Conservation (phyloP, 2,113 vertebrate species). For the Theristicus caerulescens region DNA sequence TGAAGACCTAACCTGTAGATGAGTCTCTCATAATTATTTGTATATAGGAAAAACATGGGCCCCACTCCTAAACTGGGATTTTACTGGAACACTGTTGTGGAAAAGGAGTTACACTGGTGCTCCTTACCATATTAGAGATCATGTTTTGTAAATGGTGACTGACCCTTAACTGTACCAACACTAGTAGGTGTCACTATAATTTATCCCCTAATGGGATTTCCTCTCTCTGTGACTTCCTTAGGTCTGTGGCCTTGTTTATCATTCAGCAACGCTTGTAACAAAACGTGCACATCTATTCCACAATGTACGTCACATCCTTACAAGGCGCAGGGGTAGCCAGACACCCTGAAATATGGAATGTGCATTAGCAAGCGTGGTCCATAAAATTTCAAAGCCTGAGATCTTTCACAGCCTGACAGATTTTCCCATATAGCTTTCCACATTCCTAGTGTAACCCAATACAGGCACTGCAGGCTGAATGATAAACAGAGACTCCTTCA, state of each 20-base stretch:
- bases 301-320: neutral
- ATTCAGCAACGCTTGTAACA: neutral
- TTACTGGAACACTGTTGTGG: neutral
- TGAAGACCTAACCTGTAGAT: neutral
- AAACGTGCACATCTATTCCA: neutral
- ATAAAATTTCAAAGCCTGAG: constrained; percentile 47
- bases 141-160: neutral
- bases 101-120: neutral
- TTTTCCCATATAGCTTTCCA: constrained; percentile 51
- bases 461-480: neutral
- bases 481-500: constrained; percentile 56
- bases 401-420: constrained; percentile 35
- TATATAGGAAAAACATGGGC: neutral
- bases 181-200: neutral
- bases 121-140: neutral
- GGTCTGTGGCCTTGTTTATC: neutral
- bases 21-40: neutral
- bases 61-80: neutral
- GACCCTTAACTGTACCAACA: neutral
- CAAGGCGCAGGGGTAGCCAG: neutral
- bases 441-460: constrained; percentile 56
- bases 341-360: constrained; percentile 31
- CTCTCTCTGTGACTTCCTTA: neutral
- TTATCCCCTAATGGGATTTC: neutral
- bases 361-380: constrained; percentile 29